phyloP scores from a whole-genome alignment of 2,113 vertebrate genomes.

The Paradisaea rubra region DNA sequence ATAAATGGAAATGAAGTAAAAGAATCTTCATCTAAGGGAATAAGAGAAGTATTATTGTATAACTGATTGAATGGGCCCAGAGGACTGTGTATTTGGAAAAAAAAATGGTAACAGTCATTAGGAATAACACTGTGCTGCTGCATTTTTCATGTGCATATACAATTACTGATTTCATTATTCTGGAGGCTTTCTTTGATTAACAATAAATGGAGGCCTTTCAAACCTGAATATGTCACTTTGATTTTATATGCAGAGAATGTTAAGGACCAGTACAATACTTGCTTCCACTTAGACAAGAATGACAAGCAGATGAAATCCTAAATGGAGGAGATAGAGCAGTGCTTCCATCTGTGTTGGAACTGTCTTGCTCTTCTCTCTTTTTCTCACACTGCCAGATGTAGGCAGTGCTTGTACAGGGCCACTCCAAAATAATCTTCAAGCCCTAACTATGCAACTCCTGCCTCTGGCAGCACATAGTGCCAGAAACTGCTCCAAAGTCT shows the following conservation, averaged over 20 bases:
- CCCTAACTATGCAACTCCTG: background rate
- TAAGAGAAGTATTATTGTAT: slow-evolving; percentile 70
- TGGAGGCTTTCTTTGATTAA: slow-evolving; percentile 71
- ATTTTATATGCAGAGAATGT: slow-evolving; percentile 51
- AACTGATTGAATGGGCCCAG: slow-evolving; percentile 70
- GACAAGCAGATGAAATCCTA: slow-evolving; percentile 57
- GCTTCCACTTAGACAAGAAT: slow-evolving; percentile 52
- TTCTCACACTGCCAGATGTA: background rate
- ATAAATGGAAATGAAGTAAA: slow-evolving; percentile 83
- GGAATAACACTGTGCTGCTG: slow-evolving; percentile 49
- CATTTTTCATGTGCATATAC: slow-evolving; percentile 65
- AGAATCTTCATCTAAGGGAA: slow-evolving; percentile 70
- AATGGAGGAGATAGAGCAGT: slow-evolving; percentile 21
- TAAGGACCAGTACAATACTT: slow-evolving; percentile 47
- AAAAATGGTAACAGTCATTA: slow-evolving; percentile 61
- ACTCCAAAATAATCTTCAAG: background rate
- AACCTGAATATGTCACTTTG: slow-evolving; percentile 60
- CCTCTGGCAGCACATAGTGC: background rate
- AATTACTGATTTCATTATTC: slow-evolving; percentile 68
- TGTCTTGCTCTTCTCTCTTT: background rate
- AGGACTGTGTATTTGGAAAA: slow-evolving; percentile 52
- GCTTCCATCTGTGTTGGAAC: slow-evolving; percentile 6
- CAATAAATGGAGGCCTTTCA: slow-evolving; percentile 64
- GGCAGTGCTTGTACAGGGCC: background rate
- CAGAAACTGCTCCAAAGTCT: background rate